Evolutionary conservation across 1,140 invertebrate species (phyloP).

Genomic region (Hyposmocoma kahamanoa): DNA sequence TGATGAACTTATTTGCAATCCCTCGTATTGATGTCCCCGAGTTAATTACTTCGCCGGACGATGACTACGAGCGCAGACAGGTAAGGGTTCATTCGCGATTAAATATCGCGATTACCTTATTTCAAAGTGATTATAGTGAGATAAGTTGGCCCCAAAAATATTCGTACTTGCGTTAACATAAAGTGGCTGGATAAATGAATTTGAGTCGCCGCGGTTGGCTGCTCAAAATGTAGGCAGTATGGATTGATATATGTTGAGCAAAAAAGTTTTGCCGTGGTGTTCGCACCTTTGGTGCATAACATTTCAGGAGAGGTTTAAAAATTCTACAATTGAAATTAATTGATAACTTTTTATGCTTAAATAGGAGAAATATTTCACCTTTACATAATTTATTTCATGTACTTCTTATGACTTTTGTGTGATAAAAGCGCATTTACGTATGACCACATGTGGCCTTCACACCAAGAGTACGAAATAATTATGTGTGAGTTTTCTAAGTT

Average conservation of each 20-base stretch:
- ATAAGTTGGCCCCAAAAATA: background rate
- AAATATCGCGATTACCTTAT: background rate
- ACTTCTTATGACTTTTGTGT: no score
- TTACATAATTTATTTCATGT: no score
- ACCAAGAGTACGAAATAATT: no score
- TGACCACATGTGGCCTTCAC: no score
- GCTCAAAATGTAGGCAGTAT: background rate
- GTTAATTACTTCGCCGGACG: slow-evolving; percentile 74
- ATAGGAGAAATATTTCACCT: no score
- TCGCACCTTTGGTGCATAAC: no score
- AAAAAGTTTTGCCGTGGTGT: background rate
- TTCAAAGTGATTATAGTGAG: background rate
- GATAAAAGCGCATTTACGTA: no score
- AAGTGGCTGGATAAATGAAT: background rate
- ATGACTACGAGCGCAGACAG: slow-evolving; percentile 46
- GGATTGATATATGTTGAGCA: background rate
- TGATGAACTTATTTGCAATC: slow-evolving; percentile 76
- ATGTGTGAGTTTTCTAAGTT: no score
- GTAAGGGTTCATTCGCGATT: slow-evolving; percentile 22
- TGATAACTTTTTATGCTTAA: no score
- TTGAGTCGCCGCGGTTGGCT: background rate
- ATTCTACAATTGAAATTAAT: no score
- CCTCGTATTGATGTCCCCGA: slow-evolving; percentile 78
- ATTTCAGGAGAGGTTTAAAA: no score
- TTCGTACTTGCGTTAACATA: background rate